Evolutionary conservation across 2,888 invertebrate species (phyloP).

Genomic region (Pycnomerus fuliginosus): DNA sequence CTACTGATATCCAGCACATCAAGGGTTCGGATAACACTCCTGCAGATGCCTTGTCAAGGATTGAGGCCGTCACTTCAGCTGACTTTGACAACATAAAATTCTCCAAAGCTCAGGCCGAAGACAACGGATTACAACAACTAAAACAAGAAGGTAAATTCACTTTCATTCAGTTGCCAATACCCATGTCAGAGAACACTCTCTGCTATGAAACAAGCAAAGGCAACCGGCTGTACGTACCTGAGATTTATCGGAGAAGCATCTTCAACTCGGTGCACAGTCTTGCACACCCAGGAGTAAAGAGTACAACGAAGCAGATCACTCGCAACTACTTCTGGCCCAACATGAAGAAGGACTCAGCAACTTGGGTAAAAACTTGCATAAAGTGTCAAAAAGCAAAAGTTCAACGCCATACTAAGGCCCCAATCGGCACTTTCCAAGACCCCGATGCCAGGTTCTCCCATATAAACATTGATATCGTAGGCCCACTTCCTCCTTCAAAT

Average conservation of each 20-base stretch:
- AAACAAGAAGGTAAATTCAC: background rate
- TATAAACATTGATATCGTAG: slow-evolving; percentile 41
- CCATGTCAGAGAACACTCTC: background rate
- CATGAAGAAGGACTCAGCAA: slow-evolving; percentile 36
- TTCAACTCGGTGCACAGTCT: background rate
- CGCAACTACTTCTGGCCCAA: slow-evolving; percentile 47
- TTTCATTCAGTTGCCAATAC: background rate
- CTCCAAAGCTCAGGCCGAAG: slow-evolving; percentile 7
- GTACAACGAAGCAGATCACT: slow-evolving; percentile 32
- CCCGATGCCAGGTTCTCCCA: slow-evolving; percentile 35
- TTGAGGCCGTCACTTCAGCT: slow-evolving; percentile 3
- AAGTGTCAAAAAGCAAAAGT: slow-evolving; percentile 44
- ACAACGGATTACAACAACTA: slow-evolving; percentile 1
- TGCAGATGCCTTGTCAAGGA: slow-evolving; percentile 40
- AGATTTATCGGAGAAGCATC: too few species aligned
- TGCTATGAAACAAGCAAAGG: background rate
- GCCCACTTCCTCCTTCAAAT: slow-evolving; percentile 22
- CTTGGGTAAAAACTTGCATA: slow-evolving; percentile 44
- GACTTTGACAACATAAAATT: slow-evolving; percentile 4
- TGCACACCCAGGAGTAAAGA: slow-evolving; percentile 37
- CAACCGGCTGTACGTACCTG: background rate
- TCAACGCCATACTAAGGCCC: slow-evolving; percentile 35
- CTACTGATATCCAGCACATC: slow-evolving; percentile 42
- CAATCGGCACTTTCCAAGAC: slow-evolving; percentile 29
- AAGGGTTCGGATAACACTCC: slow-evolving; percentile 41